Percentiles rank a stretch among this genome's conserved stretches.
Evolutionary conservation across 2,113 vertebrate genomes (phyloP).

Genomic region (Larimichthys crocea): DNA sequence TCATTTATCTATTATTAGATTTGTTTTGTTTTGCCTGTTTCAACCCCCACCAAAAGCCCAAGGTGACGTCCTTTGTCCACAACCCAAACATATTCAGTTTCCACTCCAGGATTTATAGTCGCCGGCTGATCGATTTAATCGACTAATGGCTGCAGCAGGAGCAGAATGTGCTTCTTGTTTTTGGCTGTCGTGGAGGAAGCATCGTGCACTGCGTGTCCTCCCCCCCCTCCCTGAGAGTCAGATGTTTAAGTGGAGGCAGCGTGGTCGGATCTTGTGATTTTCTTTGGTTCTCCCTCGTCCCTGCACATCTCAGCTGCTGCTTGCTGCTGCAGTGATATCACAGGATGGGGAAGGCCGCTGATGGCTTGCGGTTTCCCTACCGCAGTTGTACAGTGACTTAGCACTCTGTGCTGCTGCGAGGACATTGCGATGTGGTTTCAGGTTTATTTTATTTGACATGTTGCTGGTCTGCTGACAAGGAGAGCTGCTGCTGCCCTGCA

Average conservation of each 20-base stretch:
- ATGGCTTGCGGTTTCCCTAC: conserved; percentile 53
- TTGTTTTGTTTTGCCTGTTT: too few relatives aligned
- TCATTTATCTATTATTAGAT: too few relatives aligned
- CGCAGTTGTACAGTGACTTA: conserved; percentile 48
- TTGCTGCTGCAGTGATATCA: conserved; percentile 28
- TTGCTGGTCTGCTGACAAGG: conserved; percentile 20
- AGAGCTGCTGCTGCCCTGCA: conserved; percentile 28
- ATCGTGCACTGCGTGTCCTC: not conserved
- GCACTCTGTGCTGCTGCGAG: conserved; percentile 46
- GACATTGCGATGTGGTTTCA: conserved; percentile 37
- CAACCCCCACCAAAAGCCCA: too few relatives aligned
- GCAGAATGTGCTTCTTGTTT: conserved; percentile 17
- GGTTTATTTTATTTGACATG: conserved; percentile 57
- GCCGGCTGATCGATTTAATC: too few relatives aligned
- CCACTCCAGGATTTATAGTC: too few relatives aligned
- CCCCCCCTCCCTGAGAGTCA: conserved; percentile 26
- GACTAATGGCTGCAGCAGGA: not conserved
- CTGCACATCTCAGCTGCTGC: conserved; percentile 34
- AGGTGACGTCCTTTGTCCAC: too few relatives aligned
- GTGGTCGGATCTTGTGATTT: conserved; percentile 61
- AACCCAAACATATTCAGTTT: too few relatives aligned
- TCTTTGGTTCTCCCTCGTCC: not conserved
- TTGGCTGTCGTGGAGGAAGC: not conserved
- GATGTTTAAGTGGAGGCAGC: conserved; percentile 52
- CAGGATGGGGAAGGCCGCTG: conserved; percentile 23